Evolutionary conservation across 2,797 vertebrate species (phyloP), one percentile per base, ranked within the genome.

Genomic region (Etheostoma perlongum): DNA sequence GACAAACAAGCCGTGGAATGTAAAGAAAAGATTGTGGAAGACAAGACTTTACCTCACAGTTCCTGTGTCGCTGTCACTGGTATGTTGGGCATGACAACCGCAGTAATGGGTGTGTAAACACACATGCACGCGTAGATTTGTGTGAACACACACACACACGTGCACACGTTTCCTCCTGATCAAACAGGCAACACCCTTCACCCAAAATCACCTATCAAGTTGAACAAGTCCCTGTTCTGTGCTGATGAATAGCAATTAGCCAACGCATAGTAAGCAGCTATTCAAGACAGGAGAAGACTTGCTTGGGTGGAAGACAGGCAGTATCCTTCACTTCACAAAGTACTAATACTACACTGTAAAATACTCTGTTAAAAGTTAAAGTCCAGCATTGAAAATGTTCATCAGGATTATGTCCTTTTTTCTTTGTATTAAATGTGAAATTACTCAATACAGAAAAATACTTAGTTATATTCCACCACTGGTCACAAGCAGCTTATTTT

Each of bases 181-280:
- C 27, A 78, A 74, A 44, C 9, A 54, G 90, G n/a, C 82, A 73
- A 90, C 92, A 27, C 92, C 91, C 88, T 62, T 67, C 27, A 62
- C 51, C 44, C 36, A 14, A 79, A 83, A 85, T 59, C 59, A 66
- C 76, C 55, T 7, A 52, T 89, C 90, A 4, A 77, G 93, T 93
- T 49, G 0, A 63, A 87, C 91, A 54, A 88, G 91, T 92, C 80
- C 55, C 11, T 53, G 13, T 7, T 64, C 23, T 72, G 25, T 40
- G 66, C 59, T 42, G 55, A 74, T 61, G 27, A 76, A 78, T 46
- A 66, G 23, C 9, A 49, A 66, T 65, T 65, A 57, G 54, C 14
- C 16, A 5, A 15, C 1, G 0, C 25, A 9, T 19, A n/a, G n/a
- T 44, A 25, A 78, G 44, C 52, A 47, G 55, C 40, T 19, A 18